phyloP scores from a whole-genome alignment of 2,113 vertebrate species.

The Hippocampus mohnikei region DNA sequence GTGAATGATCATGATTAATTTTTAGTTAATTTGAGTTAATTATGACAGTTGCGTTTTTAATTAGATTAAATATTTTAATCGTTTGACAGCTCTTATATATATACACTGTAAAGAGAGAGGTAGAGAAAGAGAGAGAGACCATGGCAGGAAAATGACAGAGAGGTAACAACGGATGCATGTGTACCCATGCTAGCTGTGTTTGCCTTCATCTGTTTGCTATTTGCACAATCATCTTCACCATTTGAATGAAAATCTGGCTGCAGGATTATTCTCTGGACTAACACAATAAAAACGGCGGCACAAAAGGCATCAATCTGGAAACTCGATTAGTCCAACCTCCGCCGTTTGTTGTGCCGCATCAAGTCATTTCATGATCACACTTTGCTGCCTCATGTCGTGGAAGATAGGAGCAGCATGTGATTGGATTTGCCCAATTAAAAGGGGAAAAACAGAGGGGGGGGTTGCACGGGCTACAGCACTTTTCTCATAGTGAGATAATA shows the following conservation, averaged over 20 bases:
- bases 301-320: conserved; percentile 5
- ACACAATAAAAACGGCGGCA: conserved; percentile 13
- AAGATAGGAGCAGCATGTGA: conserved; percentile 66
- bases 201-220: conserved; percentile 1
- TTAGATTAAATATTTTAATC: too few relatives aligned
- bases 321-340: conserved; percentile 2
- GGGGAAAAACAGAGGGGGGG: background rate
- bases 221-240: conserved; percentile 3
- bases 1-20: too few relatives aligned
- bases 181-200: background rate
- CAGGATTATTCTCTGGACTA: background rate
- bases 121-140: conserved; percentile 2
- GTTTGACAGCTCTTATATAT: too few relatives aligned
- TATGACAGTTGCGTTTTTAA: too few relatives aligned
- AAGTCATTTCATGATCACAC: conserved; percentile 44
- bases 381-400: conserved; percentile 35
- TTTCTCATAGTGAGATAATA: conserved; percentile 11
- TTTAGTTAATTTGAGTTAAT: too few relatives aligned
- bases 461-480: conserved; percentile 29
- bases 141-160: background rate
- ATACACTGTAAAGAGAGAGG: background rate
- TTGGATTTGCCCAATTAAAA: conserved; percentile 54
- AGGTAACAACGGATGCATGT: background rate
- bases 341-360: background rate
- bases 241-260: background rate